Evolutionary conservation across 2,888 invertebrate genomes (phyloP), one percentile per base, ranked within the genome.

Genomic region (Camptogramma bilineatum): DNA sequence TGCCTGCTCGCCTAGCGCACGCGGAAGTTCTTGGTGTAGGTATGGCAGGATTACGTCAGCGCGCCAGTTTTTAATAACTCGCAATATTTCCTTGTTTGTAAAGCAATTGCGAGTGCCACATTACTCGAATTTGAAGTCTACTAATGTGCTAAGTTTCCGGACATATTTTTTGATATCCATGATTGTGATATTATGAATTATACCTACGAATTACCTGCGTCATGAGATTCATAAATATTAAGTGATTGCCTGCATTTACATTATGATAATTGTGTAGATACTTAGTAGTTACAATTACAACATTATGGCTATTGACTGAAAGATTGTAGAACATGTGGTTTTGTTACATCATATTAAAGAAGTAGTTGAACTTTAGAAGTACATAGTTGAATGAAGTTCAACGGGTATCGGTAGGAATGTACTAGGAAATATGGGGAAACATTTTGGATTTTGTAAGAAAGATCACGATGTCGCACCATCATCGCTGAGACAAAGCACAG

Each of bases 21-120:
- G 86, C 91, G 91, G 91, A 91, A 91, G 87, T 87, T 82, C 82
- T 85, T 82, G 82, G 77, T 80, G 79, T 82, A 78, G 81, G 78
- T 82, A 78, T 81, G 78, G 82, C 75, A 78, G 79, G 79, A 89
- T 91, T 90, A 89, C 91, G 91, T 91, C 91, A 91, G 85, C 87
- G 89, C 85, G 88, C 88, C 82, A 86, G 88, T 91, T 91, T 90
- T 90, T 90, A 90, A 88, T 90, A 90, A 88, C 87, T 88, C 82
- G 81, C 83, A 84, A 87, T 89, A 88, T 89, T 91, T 91, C 90
- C 90, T 90, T 87, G 85, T 90, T 89, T 87, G 85, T 81, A 81
- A 75, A 81, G 80, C 80, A 78, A 76, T 79, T 77, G 76, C 73
- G 75, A 75, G 79, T 77, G 78, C 76, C 76, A 79, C 72, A 79